Conservation (phyloP, 2,888 invertebrate species). For the Chrysolina haemoptera region DNA sequence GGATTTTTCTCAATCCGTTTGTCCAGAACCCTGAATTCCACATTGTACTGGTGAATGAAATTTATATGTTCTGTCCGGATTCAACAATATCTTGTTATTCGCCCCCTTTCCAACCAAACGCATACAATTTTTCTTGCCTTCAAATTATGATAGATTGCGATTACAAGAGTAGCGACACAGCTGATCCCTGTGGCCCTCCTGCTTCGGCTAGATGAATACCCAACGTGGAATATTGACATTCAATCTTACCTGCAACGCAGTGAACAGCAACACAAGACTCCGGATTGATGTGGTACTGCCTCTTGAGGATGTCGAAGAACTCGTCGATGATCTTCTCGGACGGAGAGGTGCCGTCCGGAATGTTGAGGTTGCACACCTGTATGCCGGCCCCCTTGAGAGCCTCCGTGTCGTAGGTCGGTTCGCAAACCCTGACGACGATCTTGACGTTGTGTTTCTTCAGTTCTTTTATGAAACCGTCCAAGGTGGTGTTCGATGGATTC, state of each 20-base stretch:
- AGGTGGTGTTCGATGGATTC: slow-evolving; percentile 50
- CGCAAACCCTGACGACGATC: slow-evolving; percentile 54
- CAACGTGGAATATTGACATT: too few species aligned
- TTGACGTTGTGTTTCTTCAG: slow-evolving; percentile 52
- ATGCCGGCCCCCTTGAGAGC: slow-evolving; percentile 53
- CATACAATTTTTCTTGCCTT: too few species aligned
- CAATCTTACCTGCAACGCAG: slow-evolving; percentile 49
- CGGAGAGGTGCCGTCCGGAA: slow-evolving; percentile 53
- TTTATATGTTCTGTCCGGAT: too few species aligned
- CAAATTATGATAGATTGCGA: too few species aligned
- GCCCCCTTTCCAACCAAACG: too few species aligned
- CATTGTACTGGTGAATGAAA: too few species aligned
- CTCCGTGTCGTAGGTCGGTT: slow-evolving; percentile 52
- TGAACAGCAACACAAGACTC: slow-evolving; percentile 54
- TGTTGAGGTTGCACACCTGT: slow-evolving; percentile 51
- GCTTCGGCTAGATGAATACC: too few species aligned
- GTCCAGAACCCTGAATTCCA: too few species aligned
- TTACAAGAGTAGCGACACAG: too few species aligned
- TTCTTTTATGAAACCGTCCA: slow-evolving; percentile 54
- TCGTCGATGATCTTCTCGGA: slow-evolving; percentile 51
- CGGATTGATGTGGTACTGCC: slow-evolving; percentile 48
- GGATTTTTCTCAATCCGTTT: too few species aligned
- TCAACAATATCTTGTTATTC: too few species aligned
- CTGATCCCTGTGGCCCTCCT: too few species aligned
- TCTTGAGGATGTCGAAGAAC: slow-evolving; percentile 51